Conservation (phyloP, 2,888 invertebrate species). For the Marasmarcha lunaedactyla region DNA sequence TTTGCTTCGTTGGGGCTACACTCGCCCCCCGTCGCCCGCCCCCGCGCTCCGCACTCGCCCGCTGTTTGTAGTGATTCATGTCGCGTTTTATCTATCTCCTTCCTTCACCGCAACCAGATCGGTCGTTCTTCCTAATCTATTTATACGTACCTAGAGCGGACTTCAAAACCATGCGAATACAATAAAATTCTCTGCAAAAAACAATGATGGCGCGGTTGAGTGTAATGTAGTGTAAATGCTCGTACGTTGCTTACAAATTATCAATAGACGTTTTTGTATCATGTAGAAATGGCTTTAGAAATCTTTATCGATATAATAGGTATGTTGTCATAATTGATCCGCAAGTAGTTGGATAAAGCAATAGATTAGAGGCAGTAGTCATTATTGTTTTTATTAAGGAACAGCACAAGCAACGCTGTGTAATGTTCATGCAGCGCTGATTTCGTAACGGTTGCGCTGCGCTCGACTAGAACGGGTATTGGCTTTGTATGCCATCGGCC, state of each 20-base stretch:
- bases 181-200: not conserved
- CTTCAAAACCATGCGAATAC: slow-evolving; percentile 33
- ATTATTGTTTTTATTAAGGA: slow-evolving; percentile 10
- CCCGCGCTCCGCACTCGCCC: slow-evolving; percentile 41
- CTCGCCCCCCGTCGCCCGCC: slow-evolving; percentile 32
- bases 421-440: slow-evolving; percentile 64
- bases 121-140: slow-evolving; percentile 68
- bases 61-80: slow-evolving; percentile 68
- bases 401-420: slow-evolving; percentile 24
- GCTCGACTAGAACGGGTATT: slow-evolving; percentile 64
- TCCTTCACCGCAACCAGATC: slow-evolving; percentile 68
- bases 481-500: slow-evolving; percentile 46
- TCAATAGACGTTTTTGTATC: too few species aligned
- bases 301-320: not conserved
- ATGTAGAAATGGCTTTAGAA: not conserved
- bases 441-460: slow-evolving; percentile 68
- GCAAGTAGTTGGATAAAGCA: not conserved
- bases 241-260: too few species aligned
- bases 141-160: slow-evolving; percentile 62
- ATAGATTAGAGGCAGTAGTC: too few species aligned
- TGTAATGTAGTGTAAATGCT: too few species aligned
- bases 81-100: slow-evolving; percentile 69
- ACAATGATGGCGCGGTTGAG: too few species aligned
- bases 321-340: slow-evolving; percentile 4
- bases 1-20: slow-evolving; percentile 18